These are phyloP conservation scores for Zosterops lateralis DNA, from an alignment of 2,113 vertebrate genomes.

Conservation along the genomic window DNA sequence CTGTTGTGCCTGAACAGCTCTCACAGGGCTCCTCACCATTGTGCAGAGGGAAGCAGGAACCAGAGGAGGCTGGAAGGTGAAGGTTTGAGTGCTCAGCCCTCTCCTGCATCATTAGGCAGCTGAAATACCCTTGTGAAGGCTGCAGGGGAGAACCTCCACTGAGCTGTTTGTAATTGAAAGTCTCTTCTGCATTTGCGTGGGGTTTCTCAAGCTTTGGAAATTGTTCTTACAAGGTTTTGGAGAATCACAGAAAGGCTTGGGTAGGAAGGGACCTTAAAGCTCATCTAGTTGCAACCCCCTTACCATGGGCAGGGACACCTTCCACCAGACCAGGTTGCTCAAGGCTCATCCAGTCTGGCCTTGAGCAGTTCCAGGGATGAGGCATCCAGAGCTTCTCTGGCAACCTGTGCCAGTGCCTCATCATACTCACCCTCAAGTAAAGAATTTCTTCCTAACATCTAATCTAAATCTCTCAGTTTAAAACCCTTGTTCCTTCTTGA, in stretches of 20 bases:
- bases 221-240: background rate
- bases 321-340: background rate
- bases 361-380: background rate
- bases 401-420: background rate
- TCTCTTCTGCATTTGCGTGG: background rate
- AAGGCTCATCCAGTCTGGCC: background rate
- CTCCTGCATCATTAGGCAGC: background rate
- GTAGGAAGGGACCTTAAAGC: background rate
- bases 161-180: background rate
- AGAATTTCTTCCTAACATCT: background rate
- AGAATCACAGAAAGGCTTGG: background rate
- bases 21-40: accelerated
- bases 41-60: background rate
- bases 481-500: background rate
- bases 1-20: background rate
- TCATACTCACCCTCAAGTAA: background rate
- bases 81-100: background rate
- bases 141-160: background rate
- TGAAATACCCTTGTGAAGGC: background rate
- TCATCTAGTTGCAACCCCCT: background rate
- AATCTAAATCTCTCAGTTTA: background rate
- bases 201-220: background rate
- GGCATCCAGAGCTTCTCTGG: background rate
- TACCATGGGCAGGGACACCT: background rate
- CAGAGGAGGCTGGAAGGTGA: background rate